Evolutionary conservation across 1,140 invertebrate species (phyloP), one percentile per base, ranked within the genome.

Genomic region (Drosophila mauritiana): DNA sequence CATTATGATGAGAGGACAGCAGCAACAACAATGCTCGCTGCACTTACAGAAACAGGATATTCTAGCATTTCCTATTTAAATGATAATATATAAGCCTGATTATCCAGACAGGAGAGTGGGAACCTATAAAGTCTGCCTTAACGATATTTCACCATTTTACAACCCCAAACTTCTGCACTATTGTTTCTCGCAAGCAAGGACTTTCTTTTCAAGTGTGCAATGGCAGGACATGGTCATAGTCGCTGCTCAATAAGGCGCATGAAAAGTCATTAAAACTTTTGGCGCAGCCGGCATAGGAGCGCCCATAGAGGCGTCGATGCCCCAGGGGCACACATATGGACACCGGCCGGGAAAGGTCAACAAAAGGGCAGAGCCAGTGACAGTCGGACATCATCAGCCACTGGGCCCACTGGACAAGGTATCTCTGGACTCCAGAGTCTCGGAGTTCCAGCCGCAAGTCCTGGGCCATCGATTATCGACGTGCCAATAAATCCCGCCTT

Each of bases 241-340:
- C 58, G 64, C 37, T 58, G 65, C 54, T 56, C 53, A 62, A 75
- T 82, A 75, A 75, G 77, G 74, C 73, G 82, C 82, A 81, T 86
- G 82, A 81, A 86, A 86, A 86, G 82, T 86, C 82, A 86, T 86
- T 86, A 86, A 86, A 86, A 86, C 69, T 86, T 86, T 86, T 80
- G 68, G 67, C 57, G 70, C 73, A 69, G 67, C 65, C 64, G 65
- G 61, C 65, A 46, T 45, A 65, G 39, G 65, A 58, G 48, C 31
- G 48, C 25, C 57, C 51, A 48, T 63, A 34, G 78, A 51, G 48
- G 42, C 53, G 55, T 39, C 53, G 59, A 54, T 31, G 46, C 49
- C 49, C 49, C 46, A 55, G 34, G 17, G 59, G 20, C 62, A 31
- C 43, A 53, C 13, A 45, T 51, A 62, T 37, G 42, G 68, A 61